phyloP scores from a whole-genome alignment of 2,888 invertebrate genomes.

The Iselma pallidipennis region DNA sequence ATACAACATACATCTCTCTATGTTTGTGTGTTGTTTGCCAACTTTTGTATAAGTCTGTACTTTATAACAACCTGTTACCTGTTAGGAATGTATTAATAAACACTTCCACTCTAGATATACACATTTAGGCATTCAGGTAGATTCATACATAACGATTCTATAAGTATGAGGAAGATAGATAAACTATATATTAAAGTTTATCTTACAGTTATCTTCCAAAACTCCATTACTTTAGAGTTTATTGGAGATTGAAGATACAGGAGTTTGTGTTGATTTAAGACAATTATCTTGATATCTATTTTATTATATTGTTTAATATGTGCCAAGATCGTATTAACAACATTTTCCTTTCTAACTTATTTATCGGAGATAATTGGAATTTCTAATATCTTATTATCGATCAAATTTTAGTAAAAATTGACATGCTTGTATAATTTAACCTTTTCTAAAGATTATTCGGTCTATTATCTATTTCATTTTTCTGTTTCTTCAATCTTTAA shows the following conservation, averaged over 20 bases:
- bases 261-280: not conserved
- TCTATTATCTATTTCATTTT: too few species aligned
- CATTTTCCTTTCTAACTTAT: too few species aligned
- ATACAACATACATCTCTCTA: not conserved
- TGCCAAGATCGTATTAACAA: too few species aligned
- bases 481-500: too few species aligned
- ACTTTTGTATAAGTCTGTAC: conserved; percentile 27
- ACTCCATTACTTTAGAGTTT: conserved; percentile 20
- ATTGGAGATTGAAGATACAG: conserved; percentile 3
- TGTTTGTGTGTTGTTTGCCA: conserved; percentile 7
- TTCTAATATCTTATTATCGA: not conserved
- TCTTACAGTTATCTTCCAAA: conserved; percentile 17
- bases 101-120: not conserved
- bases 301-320: too few species aligned
- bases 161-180: not conserved
- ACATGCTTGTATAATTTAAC: not conserved
- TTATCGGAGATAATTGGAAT: too few species aligned
- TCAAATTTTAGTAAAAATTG: not conserved
- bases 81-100: conserved; percentile 30
- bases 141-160: not conserved
- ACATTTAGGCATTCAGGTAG: not conserved
- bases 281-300: too few species aligned
- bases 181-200: conserved; percentile 3
- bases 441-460: too few species aligned
- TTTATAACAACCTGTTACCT: conserved; percentile 26